Conservation (phyloP, 2,888 invertebrate genomes). For the Blastobasis adustella region DNA sequence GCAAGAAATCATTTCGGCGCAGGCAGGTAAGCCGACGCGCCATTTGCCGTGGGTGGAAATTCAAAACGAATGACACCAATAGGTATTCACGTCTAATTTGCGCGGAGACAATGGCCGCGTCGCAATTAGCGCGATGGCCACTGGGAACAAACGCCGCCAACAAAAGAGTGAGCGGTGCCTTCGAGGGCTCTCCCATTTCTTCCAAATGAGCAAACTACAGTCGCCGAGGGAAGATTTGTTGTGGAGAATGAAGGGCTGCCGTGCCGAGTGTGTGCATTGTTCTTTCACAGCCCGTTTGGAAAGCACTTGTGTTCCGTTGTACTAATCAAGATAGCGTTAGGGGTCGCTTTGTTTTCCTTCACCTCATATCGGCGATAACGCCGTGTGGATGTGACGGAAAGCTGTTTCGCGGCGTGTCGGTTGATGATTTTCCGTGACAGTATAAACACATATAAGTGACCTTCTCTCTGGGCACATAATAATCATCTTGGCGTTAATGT, state of each 20-base stretch:
- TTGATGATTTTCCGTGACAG: too few species aligned
- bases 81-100: conserved; percentile 63
- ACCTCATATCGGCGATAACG: too few species aligned
- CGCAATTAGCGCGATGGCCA: conserved; percentile 73
- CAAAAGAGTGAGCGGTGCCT: conserved; percentile 58
- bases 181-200: conserved; percentile 63
- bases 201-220: conserved; percentile 73
- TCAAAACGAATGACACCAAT: background rate
- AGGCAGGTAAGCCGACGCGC: background rate
- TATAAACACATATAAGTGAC: too few species aligned
- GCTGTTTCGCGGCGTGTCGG: too few species aligned
- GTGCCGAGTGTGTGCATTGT: conserved; percentile 54
- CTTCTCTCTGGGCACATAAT: too few species aligned
- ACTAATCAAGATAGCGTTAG: conserved; percentile 54
- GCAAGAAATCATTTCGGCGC: too few species aligned
- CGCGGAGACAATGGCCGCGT: conserved; percentile 58
- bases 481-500: too few species aligned
- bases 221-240: conserved; percentile 63
- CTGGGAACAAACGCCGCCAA: conserved; percentile 65
- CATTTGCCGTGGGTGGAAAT: too few species aligned
- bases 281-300: conserved; percentile 55
- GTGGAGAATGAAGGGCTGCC: conserved; percentile 48
- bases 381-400: too few species aligned
- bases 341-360: conserved; percentile 4
- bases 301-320: conserved; percentile 60